Evolutionary conservation across 92 coral and sea anemone genomes (phyloP).

Genomic region (Plumapathes pennacea): DNA sequence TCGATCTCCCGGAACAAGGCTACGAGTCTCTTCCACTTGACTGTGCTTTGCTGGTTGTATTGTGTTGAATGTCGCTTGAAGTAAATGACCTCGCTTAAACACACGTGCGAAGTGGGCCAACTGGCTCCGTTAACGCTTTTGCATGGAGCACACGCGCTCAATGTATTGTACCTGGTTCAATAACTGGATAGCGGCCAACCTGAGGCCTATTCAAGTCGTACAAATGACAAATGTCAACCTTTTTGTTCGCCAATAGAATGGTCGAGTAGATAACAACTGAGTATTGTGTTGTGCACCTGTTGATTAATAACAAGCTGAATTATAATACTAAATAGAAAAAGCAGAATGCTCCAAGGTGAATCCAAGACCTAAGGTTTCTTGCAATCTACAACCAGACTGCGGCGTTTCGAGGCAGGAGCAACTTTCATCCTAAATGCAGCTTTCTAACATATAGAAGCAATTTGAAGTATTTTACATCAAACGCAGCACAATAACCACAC

Average conservation of each 20-base stretch:
- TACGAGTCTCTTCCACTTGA: constrained; percentile 26
- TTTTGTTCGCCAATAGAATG: constrained; percentile 66
- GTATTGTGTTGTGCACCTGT: constrained; percentile 79
- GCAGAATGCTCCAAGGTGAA: too few relatives aligned
- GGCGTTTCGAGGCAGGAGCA: not conserved
- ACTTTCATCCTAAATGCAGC: not conserved
- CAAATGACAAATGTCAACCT: constrained; percentile 63
- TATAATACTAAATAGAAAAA: not conserved
- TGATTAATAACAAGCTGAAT: constrained; percentile 32
- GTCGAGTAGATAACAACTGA: constrained; percentile 50
- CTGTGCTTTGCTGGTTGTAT: constrained; percentile 77
- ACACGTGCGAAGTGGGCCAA: constrained; percentile 53
- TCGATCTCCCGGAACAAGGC: too few relatives aligned
- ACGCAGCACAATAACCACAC: too few relatives aligned
- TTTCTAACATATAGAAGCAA: not conserved
- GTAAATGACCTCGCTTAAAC: constrained; percentile 31
- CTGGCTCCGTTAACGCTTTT: constrained; percentile 53
- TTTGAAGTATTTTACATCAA: too few relatives aligned
- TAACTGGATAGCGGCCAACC: constrained; percentile 39
- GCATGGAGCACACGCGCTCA: constrained; percentile 64
- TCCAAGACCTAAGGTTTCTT: too few relatives aligned
- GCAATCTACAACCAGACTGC: too few relatives aligned
- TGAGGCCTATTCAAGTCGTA: constrained; percentile 44
- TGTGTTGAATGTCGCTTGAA: constrained; percentile 11
- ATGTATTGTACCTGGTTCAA: constrained; percentile 45